Conservation (phyloP, 2,113 vertebrate species). For the Grus americana region DNA sequence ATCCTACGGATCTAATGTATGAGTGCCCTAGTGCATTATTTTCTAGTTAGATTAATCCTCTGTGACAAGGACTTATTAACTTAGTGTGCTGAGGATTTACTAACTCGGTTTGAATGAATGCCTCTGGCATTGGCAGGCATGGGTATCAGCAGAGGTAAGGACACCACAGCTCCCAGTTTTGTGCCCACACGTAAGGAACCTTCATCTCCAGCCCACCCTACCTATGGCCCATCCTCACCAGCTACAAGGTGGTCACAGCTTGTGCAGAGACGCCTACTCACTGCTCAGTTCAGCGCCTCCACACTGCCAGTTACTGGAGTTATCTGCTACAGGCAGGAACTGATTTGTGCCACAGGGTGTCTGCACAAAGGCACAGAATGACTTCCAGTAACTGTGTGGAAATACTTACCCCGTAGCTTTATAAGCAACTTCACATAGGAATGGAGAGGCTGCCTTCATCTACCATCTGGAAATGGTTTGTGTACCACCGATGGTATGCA, state of each 20-base stretch:
- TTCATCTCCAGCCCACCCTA: not conserved
- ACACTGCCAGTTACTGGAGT: not conserved
- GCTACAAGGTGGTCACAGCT: not conserved
- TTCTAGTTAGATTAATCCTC: not conserved
- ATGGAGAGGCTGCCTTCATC: not conserved
- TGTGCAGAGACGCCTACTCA: not conserved
- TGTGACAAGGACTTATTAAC: not conserved
- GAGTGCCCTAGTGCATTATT: not conserved
- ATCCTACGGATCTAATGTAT: not conserved
- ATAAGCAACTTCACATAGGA: not conserved
- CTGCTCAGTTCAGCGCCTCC: not conserved
- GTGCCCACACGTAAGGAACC: not conserved
- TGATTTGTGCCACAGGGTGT: not conserved
- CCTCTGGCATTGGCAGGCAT: not conserved
- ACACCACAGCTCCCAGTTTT: not conserved
- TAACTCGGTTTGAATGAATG: not conserved
- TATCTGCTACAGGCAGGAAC: not conserved
- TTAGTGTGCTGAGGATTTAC: not conserved
- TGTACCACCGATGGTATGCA: not conserved
- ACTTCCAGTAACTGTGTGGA: not conserved
- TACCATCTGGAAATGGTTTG: conserved; percentile 26
- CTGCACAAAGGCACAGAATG: not conserved
- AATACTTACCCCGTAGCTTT: not conserved
- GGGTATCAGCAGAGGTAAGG: not conserved
- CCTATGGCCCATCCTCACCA: not conserved